Evolutionary conservation across 2,888 invertebrate species (phyloP).

Genomic region (Elegia similella): DNA sequence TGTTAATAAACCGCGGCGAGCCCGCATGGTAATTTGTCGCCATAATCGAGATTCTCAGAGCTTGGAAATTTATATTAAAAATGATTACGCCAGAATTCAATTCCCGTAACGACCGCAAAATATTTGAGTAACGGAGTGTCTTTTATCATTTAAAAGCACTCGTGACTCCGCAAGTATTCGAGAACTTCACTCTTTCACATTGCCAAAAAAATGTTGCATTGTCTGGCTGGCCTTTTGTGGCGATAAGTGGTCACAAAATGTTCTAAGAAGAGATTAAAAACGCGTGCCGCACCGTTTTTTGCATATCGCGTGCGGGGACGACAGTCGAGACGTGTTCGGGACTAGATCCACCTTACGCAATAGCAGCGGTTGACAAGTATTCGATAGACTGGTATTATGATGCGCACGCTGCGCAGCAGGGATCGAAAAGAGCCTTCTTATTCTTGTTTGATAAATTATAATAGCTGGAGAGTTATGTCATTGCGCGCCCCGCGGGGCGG

Average conservation of each 20-base stretch:
- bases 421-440: conserved; percentile 52
- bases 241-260: conserved; percentile 44
- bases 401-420: conserved; percentile 72
- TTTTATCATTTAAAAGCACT: conserved; percentile 19
- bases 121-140: conserved; percentile 29
- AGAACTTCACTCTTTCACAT: conserved; percentile 26
- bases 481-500: conserved; percentile 51
- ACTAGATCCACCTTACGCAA: conserved; percentile 64
- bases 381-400: conserved; percentile 52
- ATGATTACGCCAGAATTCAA: conserved; percentile 24
- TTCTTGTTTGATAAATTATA: conserved; percentile 72
- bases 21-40: conserved; percentile 68
- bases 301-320: conserved; percentile 45
- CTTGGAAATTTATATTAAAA: conserved; percentile 57
- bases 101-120: conserved; percentile 30
- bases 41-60: conserved; percentile 65
- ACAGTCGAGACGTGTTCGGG: conserved; percentile 29
- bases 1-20: conserved; percentile 54
- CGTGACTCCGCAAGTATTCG: conserved; percentile 29
- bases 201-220: conserved; percentile 30
- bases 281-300: conserved; percentile 41
- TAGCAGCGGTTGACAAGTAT: conserved; percentile 49
- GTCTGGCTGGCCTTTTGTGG: conserved; percentile 36
- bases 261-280: conserved; percentile 40
- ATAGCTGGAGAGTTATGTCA: conserved; percentile 70